Evolutionary conservation across 2,113 vertebrate species (phyloP), one percentile per base, ranked within the genome.

Genomic region (Chunga burmeisteri): DNA sequence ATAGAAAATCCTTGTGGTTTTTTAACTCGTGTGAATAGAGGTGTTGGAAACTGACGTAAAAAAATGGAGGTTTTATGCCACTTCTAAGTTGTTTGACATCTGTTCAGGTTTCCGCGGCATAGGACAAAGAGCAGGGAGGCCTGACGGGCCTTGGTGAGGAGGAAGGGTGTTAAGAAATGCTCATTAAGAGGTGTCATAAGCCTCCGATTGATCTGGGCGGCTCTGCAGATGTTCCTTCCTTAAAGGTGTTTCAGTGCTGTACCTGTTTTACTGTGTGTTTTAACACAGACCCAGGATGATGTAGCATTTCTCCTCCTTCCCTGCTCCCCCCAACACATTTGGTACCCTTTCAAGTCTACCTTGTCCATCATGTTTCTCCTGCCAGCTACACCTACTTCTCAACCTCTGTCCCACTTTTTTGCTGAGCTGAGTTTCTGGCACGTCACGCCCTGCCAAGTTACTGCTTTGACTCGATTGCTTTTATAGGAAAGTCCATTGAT

Each of bases 51-150:
- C 47, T 27, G 26, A 62, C 78, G 21, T 61, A 2, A 62, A 67
- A 62, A 78, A 55, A 1, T 3, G 0, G 6, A 65, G 11, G 8
- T 10, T 74, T 90, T 79, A 20, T 80, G 38, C 42, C 9, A 1
- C 55, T 5, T 74, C 16, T 21, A 23, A 30, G 23, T 58, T 66
- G 5, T 68, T 16, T 30, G 59, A 79, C 8, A 46, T 90, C 36
- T 90, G 16, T 58, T 90, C 2, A 1, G 11, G 11, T 61, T 73
- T 92, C 40, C 0, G 0, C 2, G 2, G n/a, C 2, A 2, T 10
- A 68, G 36, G 36, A 53, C 53, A 42, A 85, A 63, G 46, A 72
- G 16, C 30, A 86, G 63, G n/a, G 25, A 49, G n/a, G 59, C 34
- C 65, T 56, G 32, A 27, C 0, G 2, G 32, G 34, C n/a, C 42